These are phyloP conservation scores for Gnatocerus cornutus DNA, from an alignment of 2,888 invertebrate species.

Conservation along the genomic window DNA sequence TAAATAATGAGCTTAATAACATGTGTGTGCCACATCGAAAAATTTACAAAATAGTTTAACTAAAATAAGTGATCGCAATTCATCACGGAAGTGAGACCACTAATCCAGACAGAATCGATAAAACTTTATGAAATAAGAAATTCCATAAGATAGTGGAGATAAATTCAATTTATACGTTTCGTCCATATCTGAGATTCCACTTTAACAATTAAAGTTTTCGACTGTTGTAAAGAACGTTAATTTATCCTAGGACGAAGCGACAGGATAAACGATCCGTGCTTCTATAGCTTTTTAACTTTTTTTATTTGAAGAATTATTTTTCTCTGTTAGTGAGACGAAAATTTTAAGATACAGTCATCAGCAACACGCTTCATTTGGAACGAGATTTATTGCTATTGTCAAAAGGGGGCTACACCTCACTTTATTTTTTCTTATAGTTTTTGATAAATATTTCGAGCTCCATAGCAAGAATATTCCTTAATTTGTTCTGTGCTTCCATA, in stretches of 20 bases:
- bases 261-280: constrained; percentile 34
- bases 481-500: neutral
- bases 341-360: constrained; percentile 14
- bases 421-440: neutral
- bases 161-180: constrained; percentile 4
- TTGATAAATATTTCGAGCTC: neutral
- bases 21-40: constrained; percentile 6
- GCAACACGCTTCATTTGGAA: neutral
- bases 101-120: neutral
- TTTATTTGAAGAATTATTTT: constrained; percentile 14
- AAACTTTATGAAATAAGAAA: neutral
- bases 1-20: constrained; percentile 14
- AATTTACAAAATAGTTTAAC: constrained; percentile 27
- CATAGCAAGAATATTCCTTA: too few relatives aligned
- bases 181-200: constrained; percentile 26
- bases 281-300: constrained; percentile 36
- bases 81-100: neutral
- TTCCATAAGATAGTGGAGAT: neutral
- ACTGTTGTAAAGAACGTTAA: constrained; percentile 3
- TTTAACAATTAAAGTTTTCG: constrained; percentile 46
- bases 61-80: constrained; percentile 6
- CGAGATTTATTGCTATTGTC: constrained; percentile 1
- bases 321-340: neutral
- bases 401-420: neutral
- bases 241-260: constrained; percentile 9